Percentiles rank a stretch among this genome's conserved stretches.
Conservation (phyloP, 2,113 vertebrate species). For the Melanerpes aurifrons region DNA sequence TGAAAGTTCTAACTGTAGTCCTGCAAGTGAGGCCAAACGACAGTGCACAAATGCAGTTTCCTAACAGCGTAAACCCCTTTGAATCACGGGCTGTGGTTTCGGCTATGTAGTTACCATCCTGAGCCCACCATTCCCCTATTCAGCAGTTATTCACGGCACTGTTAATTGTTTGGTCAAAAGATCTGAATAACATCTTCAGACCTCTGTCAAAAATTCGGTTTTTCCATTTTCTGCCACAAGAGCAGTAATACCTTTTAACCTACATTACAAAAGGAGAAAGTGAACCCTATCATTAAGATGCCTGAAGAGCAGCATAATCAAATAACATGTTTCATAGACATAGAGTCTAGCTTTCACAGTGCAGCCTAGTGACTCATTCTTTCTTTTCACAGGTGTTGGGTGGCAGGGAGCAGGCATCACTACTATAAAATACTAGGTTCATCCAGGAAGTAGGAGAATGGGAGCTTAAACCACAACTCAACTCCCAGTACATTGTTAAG, state of each 20-base stretch:
- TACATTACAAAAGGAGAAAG: neutral
- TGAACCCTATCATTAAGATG: neutral
- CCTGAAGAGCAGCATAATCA: neutral
- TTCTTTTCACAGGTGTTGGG: neutral
- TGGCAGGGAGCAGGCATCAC: neutral
- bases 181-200: neutral
- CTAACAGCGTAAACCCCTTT: neutral
- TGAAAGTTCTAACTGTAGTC: neutral
- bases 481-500: neutral
- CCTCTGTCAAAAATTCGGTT: neutral
- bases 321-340: neutral
- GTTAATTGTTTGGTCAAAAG: neutral
- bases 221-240: neutral
- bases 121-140: neutral
- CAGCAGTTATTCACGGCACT: neutral
- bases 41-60: neutral
- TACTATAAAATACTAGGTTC: neutral
- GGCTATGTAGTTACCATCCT: neutral
- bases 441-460: neutral
- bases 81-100: neutral
- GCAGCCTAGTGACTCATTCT: neutral
- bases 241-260: neutral
- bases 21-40: neutral
- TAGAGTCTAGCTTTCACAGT: neutral
- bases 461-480: neutral